A percentile compares a stretch with the other conserved stretches of the same genome.
These are phyloP conservation scores for Cassiopea xamachana DNA, from an alignment of 30 jellyfish, hydroid and myxozoan genomes.

Conservation along the genomic window DNA sequence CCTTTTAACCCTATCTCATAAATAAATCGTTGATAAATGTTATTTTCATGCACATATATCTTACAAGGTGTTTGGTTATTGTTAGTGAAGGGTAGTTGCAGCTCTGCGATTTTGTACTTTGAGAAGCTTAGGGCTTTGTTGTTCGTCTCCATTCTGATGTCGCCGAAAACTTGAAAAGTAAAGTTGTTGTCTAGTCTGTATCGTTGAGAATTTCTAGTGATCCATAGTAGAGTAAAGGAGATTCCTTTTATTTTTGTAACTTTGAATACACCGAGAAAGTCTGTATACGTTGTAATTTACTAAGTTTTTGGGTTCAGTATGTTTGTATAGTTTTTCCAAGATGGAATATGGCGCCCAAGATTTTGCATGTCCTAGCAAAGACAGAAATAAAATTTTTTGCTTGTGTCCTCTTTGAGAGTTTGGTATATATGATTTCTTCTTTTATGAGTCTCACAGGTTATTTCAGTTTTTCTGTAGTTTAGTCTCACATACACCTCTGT, in stretches of 20 bases:
- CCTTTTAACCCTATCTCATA: background rate
- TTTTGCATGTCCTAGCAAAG: background rate
- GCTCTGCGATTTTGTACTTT: background rate
- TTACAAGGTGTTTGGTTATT: background rate
- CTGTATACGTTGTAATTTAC: background rate
- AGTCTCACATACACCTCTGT: background rate
- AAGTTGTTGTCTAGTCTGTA: background rate
- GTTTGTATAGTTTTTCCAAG: background rate
- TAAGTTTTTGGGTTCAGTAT: background rate
- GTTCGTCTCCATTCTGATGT: background rate
- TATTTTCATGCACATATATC: no score
- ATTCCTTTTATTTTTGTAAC: background rate
- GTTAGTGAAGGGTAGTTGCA: background rate
- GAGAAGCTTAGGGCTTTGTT: background rate
- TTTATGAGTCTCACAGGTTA: background rate
- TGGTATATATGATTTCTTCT: background rate
- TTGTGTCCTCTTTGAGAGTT: background rate
- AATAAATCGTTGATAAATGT: no score
- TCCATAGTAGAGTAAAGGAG: background rate
- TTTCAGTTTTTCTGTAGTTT: background rate
- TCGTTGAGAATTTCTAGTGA: background rate
- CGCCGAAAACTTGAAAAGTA: background rate
- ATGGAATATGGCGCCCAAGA: conserved; percentile 12
- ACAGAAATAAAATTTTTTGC: background rate
- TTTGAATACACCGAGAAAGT: background rate